phyloP scores from a whole-genome alignment of 2,888 invertebrate species.

The Philaethria dido region DNA sequence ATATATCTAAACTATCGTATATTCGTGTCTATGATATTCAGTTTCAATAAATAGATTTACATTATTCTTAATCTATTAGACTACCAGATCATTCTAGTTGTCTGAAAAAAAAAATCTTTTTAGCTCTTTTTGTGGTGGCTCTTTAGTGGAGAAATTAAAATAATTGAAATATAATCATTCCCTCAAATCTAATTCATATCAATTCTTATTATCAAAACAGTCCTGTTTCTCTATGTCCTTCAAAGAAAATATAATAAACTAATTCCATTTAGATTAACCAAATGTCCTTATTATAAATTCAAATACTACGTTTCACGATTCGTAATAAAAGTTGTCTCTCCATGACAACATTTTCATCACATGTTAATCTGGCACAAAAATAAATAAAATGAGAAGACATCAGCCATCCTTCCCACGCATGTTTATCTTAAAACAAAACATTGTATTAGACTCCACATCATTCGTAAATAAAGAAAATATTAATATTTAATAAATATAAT shows the following conservation, averaged over 20 bases:
- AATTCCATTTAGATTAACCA: neutral
- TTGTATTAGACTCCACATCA: slow-evolving; percentile 15
- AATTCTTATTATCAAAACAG: too few species aligned
- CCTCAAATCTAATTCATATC: too few species aligned
- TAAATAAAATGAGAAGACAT: slow-evolving; percentile 24
- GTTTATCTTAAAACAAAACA: slow-evolving; percentile 24
- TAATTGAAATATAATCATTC: too few species aligned
- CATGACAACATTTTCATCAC: slow-evolving; percentile 22
- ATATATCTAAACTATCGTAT: neutral
- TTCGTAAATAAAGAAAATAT: slow-evolving; percentile 21
- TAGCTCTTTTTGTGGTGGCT: too few species aligned
- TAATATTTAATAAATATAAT: slow-evolving; percentile 17
- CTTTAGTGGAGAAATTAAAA: too few species aligned
- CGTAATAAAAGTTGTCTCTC: slow-evolving; percentile 2
- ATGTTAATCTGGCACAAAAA: slow-evolving; percentile 27
- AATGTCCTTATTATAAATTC: neutral
- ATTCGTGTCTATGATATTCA: too few species aligned
- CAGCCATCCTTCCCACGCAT: slow-evolving; percentile 30
- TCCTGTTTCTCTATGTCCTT: too few species aligned
- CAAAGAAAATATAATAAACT: neutral
- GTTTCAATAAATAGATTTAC: neutral
- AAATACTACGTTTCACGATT: neutral
- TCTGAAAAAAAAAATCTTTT: too few species aligned
- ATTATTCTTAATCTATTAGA: too few species aligned
- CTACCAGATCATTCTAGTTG: too few species aligned